Conservation (phyloP, 1,140 invertebrate species). For the Phymastichus coffea region DNA sequence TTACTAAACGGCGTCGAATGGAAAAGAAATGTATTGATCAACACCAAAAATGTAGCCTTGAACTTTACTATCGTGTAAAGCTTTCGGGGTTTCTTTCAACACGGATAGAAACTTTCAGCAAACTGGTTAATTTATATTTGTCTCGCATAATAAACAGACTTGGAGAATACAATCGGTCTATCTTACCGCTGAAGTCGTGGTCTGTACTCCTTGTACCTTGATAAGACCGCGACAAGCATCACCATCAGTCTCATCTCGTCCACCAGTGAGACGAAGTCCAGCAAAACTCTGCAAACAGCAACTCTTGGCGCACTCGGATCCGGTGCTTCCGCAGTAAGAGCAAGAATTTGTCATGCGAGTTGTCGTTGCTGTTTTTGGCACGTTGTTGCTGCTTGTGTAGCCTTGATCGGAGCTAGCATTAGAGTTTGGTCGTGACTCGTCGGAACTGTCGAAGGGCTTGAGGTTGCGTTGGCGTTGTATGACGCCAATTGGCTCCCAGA, state of each 20-base stretch:
- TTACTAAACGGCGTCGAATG: no score
- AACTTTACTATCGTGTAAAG: no score
- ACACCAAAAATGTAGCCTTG: no score
- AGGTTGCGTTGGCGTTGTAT: conserved; percentile 51
- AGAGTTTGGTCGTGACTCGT: conserved; percentile 52
- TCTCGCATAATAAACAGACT: no score
- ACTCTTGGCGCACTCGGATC: conserved; percentile 42
- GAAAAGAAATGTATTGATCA: no score
- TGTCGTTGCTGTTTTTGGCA: conserved; percentile 43
- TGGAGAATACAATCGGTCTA: no score
- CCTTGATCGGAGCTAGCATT: conserved; percentile 55
- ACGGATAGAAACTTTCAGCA: no score
- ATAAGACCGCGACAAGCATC: not conserved
- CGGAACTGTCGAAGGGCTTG: conserved; percentile 53
- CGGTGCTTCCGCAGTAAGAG: conserved; percentile 46
- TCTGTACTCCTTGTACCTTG: conserved; percentile 41
- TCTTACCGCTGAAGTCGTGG: conserved; percentile 52
- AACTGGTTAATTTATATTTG: no score
- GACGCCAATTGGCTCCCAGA: conserved; percentile 67
- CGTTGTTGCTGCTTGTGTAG: conserved; percentile 50
- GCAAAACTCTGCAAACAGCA: conserved; percentile 40
- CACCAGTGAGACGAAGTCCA: conserved; percentile 31
- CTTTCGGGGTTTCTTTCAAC: no score
- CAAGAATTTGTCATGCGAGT: conserved; percentile 41
- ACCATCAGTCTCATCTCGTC: not conserved